phyloP scores from a whole-genome alignment of 1,140 invertebrate genomes.

The Leptoteleia sp. region DNA sequence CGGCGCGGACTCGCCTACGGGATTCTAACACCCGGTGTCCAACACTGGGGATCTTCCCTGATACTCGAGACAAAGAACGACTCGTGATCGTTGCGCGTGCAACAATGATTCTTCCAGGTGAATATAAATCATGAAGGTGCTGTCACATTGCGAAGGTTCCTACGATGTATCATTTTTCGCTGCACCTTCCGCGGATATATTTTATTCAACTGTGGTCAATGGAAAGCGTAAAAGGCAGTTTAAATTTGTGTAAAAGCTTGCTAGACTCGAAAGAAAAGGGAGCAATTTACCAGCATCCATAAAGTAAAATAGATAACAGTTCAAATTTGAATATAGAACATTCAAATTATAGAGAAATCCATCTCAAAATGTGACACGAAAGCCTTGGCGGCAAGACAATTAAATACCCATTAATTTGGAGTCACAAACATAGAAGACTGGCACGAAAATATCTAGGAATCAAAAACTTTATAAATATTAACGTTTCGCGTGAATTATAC shows the following conservation, averaged over 20 bases:
- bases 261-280: too few relatives aligned
- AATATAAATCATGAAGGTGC: constrained; percentile 60
- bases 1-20: constrained; percentile 45
- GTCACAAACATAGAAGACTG: too few relatives aligned
- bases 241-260: not conserved
- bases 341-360: too few relatives aligned
- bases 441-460: too few relatives aligned
- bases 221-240: constrained; percentile 2
- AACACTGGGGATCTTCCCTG: constrained; percentile 43
- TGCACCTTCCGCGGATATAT: constrained; percentile 47
- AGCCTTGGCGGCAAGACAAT: too few relatives aligned
- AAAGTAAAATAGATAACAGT: too few relatives aligned
- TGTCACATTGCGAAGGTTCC: constrained; percentile 47
- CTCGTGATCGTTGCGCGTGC: constrained; percentile 53
- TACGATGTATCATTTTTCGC: constrained; percentile 61
- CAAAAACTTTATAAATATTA: too few relatives aligned
- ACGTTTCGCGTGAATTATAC: too few relatives aligned
- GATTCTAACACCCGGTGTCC: constrained; percentile 41
- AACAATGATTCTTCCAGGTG: constrained; percentile 60
- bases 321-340: too few relatives aligned
- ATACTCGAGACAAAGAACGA: constrained; percentile 54
- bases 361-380: too few relatives aligned
- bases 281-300: too few relatives aligned
- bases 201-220: constrained; percentile 18
- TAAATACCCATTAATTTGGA: too few relatives aligned